phyloP scores from a whole-genome alignment of 2,113 vertebrate species.

The Brachyistius frenatus region DNA sequence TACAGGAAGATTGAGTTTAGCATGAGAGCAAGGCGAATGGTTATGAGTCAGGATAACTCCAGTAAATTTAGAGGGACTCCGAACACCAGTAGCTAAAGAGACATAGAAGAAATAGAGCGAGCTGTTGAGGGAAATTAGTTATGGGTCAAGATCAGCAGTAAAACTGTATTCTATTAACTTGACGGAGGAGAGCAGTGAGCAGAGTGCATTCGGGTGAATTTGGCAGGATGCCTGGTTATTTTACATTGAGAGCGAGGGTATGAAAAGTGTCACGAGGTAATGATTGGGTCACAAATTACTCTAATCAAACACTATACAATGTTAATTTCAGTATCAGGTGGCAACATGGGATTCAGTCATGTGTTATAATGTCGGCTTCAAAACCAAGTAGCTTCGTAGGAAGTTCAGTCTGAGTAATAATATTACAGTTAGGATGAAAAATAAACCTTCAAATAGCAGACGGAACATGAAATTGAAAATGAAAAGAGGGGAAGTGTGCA shows the following conservation, averaged over 20 bases:
- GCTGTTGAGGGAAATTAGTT: conserved; percentile 29
- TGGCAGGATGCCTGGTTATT: conserved; percentile 32
- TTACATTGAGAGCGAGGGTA: conserved; percentile 15
- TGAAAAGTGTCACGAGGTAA: conserved; percentile 11
- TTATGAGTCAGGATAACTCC: conserved; percentile 28
- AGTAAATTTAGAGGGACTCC: background rate
- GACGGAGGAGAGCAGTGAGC: background rate
- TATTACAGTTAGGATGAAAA: conserved; percentile 24
- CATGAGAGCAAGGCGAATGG: conserved; percentile 1
- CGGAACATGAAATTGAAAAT: conserved; percentile 25
- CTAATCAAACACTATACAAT: conserved; percentile 20
- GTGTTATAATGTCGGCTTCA: conserved; percentile 25
- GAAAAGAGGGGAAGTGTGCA: background rate
- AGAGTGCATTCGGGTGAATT: conserved; percentile 19
- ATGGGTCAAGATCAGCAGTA: conserved; percentile 23
- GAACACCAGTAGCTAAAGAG: conserved; percentile 11
- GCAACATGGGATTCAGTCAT: conserved; percentile 18
- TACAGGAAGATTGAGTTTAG: conserved; percentile 23
- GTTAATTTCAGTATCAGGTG: conserved; percentile 37
- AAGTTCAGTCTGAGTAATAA: conserved; percentile 7
- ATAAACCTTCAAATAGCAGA: conserved; percentile 5
- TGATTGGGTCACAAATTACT: conserved; percentile 37
- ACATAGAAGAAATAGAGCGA: background rate
- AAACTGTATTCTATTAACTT: conserved; percentile 39
- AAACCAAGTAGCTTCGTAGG: background rate